These are phyloP conservation scores for Cynoglossus semilaevis DNA, from an alignment of 2,113 vertebrate genomes.

Conservation along the genomic window DNA sequence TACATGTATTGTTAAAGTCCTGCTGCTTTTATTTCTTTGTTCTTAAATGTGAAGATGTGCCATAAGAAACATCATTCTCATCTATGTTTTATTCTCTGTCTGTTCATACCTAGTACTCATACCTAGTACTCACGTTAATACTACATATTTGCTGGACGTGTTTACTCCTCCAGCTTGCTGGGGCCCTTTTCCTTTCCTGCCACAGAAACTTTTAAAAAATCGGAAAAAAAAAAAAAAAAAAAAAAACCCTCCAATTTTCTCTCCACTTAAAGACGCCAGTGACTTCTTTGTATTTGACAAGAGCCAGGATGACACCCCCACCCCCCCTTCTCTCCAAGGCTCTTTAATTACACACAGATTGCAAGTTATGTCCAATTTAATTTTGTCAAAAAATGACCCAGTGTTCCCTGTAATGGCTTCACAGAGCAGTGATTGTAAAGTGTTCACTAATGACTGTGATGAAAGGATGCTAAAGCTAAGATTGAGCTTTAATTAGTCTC, in stretches of 20 bases:
- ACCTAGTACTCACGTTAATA: neutral
- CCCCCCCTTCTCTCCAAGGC: conserved; percentile 4
- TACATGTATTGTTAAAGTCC: too few relatives aligned
- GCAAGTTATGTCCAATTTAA: conserved; percentile 57
- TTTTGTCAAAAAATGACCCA: conserved; percentile 46
- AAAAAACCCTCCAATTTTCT: conserved; percentile 49
- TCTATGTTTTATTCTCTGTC: neutral
- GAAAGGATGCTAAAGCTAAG: conserved; percentile 34
- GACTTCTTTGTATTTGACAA: conserved; percentile 62
- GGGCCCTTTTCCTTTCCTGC: conserved; percentile 54
- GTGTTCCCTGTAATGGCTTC: conserved; percentile 45
- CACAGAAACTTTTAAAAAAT: conserved; percentile 65
- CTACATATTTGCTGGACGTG: neutral
- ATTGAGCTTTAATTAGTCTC: conserved; percentile 59
- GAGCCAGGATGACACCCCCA: conserved; percentile 60
- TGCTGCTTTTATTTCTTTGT: too few relatives aligned
- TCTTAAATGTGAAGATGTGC: too few relatives aligned
- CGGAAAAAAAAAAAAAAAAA: neutral
- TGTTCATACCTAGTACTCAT: too few relatives aligned
- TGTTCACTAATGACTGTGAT: conserved; percentile 28
- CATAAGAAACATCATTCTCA: too few relatives aligned
- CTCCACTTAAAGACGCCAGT: conserved; percentile 53
- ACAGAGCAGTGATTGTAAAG: conserved; percentile 38
- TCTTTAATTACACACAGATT: conserved; percentile 66
- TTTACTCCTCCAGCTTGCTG: conserved; percentile 14